Evolutionary conservation across 23 tunicate species (phyloP).

Genomic region (Ciona savignyi): DNA sequence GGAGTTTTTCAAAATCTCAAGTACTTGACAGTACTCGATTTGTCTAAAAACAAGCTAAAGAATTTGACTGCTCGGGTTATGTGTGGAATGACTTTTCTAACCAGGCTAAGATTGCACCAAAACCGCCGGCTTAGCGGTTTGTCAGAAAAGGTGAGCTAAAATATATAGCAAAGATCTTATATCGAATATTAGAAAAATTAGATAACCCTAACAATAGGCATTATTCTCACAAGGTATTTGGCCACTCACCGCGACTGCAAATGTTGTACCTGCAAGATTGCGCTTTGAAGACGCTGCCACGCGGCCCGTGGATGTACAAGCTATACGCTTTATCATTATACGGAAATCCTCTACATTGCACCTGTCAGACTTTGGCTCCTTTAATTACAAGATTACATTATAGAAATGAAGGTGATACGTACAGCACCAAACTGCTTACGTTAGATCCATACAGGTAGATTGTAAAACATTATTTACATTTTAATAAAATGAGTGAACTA

Average conservation of each 20-base stretch:
- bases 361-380: constrained; percentile 28
- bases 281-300: constrained; percentile 28
- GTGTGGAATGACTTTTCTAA: constrained; percentile 29
- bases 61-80: constrained; percentile 13
- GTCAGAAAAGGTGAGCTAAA: constrained; percentile 25
- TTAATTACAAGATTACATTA: constrained; percentile 17
- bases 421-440: background rate
- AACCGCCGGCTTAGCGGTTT: constrained; percentile 29
- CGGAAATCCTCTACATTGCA: constrained; percentile 70
- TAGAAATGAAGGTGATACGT: background rate
- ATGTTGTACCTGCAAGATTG: constrained; percentile 65
- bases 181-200: too few species aligned
- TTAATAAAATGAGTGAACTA: too few species aligned
- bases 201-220: too few species aligned
- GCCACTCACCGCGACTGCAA: constrained; percentile 7
- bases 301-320: constrained; percentile 42
- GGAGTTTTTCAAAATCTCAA: constrained; percentile 10
- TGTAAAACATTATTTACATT: too few species aligned
- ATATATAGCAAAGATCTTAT: too few species aligned
- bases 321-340: constrained; percentile 48
- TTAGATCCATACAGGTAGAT: constrained; percentile 48
- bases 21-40: constrained; percentile 27
- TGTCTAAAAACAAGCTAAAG: constrained; percentile 38
- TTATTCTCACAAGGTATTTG: constrained; percentile 30
- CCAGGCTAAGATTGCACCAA: constrained; percentile 27